Evolutionary conservation across 2,888 invertebrate genomes (phyloP).

Genomic region (Lepidonotus clava): DNA sequence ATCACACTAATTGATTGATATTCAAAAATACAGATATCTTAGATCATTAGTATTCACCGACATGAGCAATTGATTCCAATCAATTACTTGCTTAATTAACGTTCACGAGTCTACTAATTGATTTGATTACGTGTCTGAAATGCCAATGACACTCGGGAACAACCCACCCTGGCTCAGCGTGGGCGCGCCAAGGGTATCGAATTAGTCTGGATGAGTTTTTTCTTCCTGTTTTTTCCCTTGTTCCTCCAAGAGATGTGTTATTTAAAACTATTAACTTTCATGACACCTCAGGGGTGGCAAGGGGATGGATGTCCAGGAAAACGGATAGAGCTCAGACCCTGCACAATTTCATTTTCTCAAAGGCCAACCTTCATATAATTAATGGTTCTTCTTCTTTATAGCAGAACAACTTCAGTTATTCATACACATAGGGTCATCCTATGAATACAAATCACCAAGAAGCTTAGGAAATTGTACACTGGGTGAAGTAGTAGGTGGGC

Average conservation of each 20-base stretch:
- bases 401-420: too few species aligned
- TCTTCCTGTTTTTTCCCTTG: neutral
- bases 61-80: slow-evolving; percentile 35
- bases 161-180: neutral
- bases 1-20: neutral
- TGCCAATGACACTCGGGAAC: slow-evolving; percentile 17
- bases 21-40: neutral
- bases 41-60: neutral
- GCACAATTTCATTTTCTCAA: neutral
- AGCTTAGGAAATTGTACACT: too few species aligned
- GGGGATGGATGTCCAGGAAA: neutral
- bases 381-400: too few species aligned
- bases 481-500: too few species aligned
- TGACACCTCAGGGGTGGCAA: slow-evolving; percentile 1
- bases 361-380: neutral
- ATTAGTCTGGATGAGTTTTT: neutral
- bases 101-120: neutral
- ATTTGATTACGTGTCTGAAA: slow-evolving; percentile 14
- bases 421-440: too few species aligned
- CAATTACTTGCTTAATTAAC: slow-evolving; percentile 39
- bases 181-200: neutral
- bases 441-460: too few species aligned
- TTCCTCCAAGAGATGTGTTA: neutral
- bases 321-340: neutral
- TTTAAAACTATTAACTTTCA: neutral